Conservation (phyloP, 2,113 vertebrate genomes). For the Rissa tridactyla region DNA sequence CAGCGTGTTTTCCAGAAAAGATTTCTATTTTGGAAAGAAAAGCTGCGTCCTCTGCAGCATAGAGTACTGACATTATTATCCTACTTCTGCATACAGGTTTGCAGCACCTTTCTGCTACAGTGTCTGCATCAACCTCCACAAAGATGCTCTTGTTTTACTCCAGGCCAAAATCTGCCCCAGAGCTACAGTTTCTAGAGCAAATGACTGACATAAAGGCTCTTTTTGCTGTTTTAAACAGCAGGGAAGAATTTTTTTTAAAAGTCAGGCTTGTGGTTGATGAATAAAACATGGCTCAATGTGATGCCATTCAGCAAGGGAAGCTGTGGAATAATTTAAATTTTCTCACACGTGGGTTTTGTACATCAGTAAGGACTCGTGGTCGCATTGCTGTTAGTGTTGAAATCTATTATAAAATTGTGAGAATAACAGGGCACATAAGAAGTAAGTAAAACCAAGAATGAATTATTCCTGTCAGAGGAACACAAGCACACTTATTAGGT, state of each 20-base stretch:
- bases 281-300: conserved; percentile 46
- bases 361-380: neutral
- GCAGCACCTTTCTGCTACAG: neutral
- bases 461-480: neutral
- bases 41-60: neutral
- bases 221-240: neutral
- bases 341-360: neutral
- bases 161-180: neutral
- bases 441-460: neutral
- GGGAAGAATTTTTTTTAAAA: neutral
- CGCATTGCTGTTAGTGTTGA: neutral
- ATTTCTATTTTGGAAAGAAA: neutral
- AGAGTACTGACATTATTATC: neutral
- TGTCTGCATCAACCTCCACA: neutral
- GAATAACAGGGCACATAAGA: neutral
- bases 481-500: neutral
- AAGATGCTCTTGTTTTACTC: neutral
- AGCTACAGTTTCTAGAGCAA: neutral
- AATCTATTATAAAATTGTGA: neutral
- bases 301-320: conserved; percentile 23
- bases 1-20: neutral
- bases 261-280: conserved; percentile 33
- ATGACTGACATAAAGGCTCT: neutral
- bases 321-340: conserved; percentile 49
- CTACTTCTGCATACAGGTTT: neutral